These are phyloP conservation scores for Notodonta dromedarius DNA, from an alignment of 2,888 invertebrate species.

Conservation along the genomic window DNA sequence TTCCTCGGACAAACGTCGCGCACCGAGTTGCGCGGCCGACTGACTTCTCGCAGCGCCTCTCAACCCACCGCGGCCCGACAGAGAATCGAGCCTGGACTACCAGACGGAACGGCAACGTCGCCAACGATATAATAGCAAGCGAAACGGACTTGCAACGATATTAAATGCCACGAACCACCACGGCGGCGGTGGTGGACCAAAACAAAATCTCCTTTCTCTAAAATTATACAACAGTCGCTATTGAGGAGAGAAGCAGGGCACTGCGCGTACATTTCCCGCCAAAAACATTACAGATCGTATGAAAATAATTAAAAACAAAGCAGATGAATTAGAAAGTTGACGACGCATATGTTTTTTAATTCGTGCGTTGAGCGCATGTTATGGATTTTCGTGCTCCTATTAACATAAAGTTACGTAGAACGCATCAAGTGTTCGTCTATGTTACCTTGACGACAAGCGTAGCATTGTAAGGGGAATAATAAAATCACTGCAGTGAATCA, in stretches of 20 bases:
- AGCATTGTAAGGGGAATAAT: slow-evolving; percentile 14
- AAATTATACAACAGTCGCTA: slow-evolving; percentile 78
- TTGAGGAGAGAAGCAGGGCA: slow-evolving; percentile 55
- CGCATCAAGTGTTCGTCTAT: slow-evolving; percentile 7
- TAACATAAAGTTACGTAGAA: slow-evolving; percentile 6
- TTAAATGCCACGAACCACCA: slow-evolving; percentile 77
- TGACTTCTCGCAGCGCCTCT: slow-evolving; percentile 69
- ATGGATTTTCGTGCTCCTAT: slow-evolving; percentile 16
- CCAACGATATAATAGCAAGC: slow-evolving; percentile 68
- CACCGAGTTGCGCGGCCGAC: slow-evolving; percentile 83
- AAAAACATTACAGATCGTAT: slow-evolving; percentile 28
- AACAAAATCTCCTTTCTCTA: slow-evolving; percentile 83
- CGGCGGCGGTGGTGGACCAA: slow-evolving; percentile 75
- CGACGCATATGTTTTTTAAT: background rate
- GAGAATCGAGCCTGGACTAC: slow-evolving; percentile 63
- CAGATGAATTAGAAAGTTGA: slow-evolving; percentile 8
- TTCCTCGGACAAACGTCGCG: slow-evolving; percentile 80
- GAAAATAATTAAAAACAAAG: slow-evolving; percentile 18
- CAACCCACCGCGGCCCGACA: slow-evolving; percentile 51
- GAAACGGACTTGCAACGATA: slow-evolving; percentile 73
- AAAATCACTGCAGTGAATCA: slow-evolving; percentile 24
- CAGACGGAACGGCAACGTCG: slow-evolving; percentile 74
- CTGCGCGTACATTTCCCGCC: slow-evolving; percentile 58
- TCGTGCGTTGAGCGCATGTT: slow-evolving; percentile 1
- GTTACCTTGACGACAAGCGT: slow-evolving; percentile 27